Percentiles rank a stretch among this genome's conserved stretches.
Evolutionary conservation across 2,113 vertebrate species (phyloP).

Genomic region (rat (Rattus norvegicus)): GRCr8 NC_086020.1:20338501-20339000

Average conservation of each 20-base stretch:
- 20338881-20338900: neutral
- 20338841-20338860: neutral
- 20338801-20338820: constrained; percentile 25
- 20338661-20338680: no score
- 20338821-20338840: constrained; percentile 26
- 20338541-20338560: no score
- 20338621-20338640: no score
- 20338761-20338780: neutral
- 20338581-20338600: no score
- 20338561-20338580: no score
- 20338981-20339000: neutral
- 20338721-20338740: no score
- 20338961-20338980: neutral
- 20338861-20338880: neutral
- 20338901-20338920: neutral
- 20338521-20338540: no score
- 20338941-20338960: constrained; percentile 3
- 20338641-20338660: no score
- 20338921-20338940: neutral
- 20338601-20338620: no score
- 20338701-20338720: no score
- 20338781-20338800: constrained; percentile 4
- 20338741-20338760: neutral
- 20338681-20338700: no score
- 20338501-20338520: no score